Base-by-base conservation (phyloP, 1,140 invertebrate genomes). In the Drosophila sturtevanti region DNA sequence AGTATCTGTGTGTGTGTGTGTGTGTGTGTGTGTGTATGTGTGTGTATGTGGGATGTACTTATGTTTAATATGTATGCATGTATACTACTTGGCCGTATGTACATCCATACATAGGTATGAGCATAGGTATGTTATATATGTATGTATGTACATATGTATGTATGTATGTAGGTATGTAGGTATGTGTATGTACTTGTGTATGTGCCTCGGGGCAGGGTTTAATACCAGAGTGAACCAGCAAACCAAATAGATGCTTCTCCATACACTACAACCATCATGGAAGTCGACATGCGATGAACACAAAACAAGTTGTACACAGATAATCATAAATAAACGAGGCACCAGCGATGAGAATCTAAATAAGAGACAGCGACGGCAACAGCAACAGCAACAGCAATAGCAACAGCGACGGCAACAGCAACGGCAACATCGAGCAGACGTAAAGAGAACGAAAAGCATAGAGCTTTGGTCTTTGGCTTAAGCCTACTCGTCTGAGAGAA, bases 251-350 rank as follows among this genome's bases (percentile, higher is more conserved):
- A 81, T 87, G 79, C 78, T 75, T 66, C 73, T 21, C 44, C 38
- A 63, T 64, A 68, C 75, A 75, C 54, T 56, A 74, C 82, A 63
- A 72, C 84, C 84, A 87, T 84, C 84, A 89, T 81, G 68, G 72
- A 66, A 63, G 72, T 76, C 84, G 79, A 89, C 84, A 87, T 87
- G 85, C 84, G 84, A 89, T 84, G 79, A 87, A 87, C 84, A 89
- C 71, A 80, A 87, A 87, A 87, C 84, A 87, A 87, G 84, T 87
- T 87, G 84, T 87, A 87, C 84, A 87, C 76, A 87, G 84, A 87
- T 87, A 87, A 87, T 87, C 84, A 89, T 89, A 87, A 87, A 87
- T 87, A 87, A 87, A 87, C 84, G 84, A 87, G 84, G 77, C 82
- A 68, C 67, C 63, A 67, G 77, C 63, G 74, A 76, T 44, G 55